These are phyloP conservation scores for Albula goreensis DNA, from an alignment of 2,113 vertebrate species.

Conservation along the genomic window DNA sequence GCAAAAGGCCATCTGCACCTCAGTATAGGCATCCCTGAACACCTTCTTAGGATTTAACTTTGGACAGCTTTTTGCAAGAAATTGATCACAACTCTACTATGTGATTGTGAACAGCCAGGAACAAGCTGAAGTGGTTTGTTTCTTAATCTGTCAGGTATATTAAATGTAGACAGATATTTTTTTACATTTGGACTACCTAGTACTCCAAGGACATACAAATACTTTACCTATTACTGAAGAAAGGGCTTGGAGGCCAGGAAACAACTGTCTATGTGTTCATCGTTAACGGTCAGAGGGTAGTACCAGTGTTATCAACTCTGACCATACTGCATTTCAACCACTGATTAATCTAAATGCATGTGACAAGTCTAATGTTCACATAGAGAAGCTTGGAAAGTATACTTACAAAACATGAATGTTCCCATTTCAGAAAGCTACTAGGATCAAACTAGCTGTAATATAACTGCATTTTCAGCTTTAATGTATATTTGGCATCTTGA, in stretches of 20 bases:
- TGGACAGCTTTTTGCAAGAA: no score
- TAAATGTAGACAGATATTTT: neutral
- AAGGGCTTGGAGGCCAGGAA: neutral
- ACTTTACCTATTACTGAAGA: constrained; percentile 1
- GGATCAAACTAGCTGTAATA: neutral
- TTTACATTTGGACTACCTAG: neutral
- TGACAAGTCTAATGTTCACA: neutral
- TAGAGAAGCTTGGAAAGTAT: neutral
- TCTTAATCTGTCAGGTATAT: neutral
- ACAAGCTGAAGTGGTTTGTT: no score
- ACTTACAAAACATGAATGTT: neutral
- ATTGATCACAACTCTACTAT: no score
- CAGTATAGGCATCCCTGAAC: no score
- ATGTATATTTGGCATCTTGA: neutral
- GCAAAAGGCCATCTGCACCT: no score
- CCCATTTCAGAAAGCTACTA: neutral
- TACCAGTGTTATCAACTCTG: constrained; percentile 9
- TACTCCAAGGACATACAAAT: neutral
- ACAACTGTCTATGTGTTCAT: neutral
- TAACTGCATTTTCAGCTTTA: neutral
- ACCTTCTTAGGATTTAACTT: no score
- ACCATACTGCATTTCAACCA: neutral
- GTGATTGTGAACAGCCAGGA: no score
- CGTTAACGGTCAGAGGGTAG: neutral
- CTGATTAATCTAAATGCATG: constrained; percentile 7